phyloP scores from a whole-genome alignment of 2,888 invertebrate species.

The Eristalis tenax region DNA sequence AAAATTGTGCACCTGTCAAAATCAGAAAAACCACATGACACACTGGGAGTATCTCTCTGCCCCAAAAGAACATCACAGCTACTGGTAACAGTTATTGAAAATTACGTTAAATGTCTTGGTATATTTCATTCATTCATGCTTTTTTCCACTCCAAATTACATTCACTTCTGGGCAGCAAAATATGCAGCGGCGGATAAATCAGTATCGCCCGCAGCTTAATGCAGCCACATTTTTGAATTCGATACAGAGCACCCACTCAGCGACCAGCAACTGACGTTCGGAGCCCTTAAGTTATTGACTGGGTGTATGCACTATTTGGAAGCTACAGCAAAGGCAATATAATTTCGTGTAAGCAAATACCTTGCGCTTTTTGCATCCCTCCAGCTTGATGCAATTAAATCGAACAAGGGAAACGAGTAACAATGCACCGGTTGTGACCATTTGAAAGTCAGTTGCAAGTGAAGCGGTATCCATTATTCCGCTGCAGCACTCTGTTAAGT shows the following conservation, averaged over 20 bases:
- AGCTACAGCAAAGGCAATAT: background rate
- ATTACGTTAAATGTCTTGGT: no score
- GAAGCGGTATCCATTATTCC: background rate
- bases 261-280: background rate
- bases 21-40: no score
- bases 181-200: background rate
- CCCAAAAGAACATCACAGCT: no score
- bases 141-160: background rate
- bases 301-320: background rate
- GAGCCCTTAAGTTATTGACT: background rate
- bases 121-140: background rate
- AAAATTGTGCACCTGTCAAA: no score
- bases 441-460: background rate
- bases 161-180: background rate
- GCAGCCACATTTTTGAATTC: background rate
- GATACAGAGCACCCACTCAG: background rate
- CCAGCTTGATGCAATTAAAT: background rate
- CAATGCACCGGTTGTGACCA: background rate
- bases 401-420: background rate
- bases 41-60: no score
- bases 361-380: background rate
- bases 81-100: no score
- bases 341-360: background rate
- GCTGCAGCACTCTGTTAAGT: background rate
- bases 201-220: background rate